phyloP scores from a whole-genome alignment of 2,797 vertebrate species.

The Argyrosomus regius region DNA sequence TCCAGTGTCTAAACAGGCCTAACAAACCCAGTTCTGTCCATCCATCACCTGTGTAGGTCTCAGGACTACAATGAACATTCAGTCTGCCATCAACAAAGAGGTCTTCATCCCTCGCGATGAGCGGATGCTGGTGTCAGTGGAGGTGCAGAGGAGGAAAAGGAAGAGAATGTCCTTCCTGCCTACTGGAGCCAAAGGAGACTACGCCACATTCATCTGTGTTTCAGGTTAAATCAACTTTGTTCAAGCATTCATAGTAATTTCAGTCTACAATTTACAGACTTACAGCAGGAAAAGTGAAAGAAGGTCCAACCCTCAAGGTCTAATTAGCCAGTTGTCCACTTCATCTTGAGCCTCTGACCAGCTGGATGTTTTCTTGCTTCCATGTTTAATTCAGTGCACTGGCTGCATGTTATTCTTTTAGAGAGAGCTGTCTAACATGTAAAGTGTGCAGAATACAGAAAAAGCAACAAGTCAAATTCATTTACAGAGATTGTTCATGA shows the following conservation, averaged over 20 bases:
- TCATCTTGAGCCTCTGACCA: neutral
- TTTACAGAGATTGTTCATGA: no score
- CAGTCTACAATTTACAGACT: neutral
- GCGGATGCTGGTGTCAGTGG: constrained; percentile 92
- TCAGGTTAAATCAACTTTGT: constrained; percentile 86
- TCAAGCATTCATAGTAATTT: neutral
- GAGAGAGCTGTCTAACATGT: no score
- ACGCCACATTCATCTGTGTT: constrained; percentile 93
- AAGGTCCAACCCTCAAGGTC: neutral
- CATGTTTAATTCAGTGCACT: no score
- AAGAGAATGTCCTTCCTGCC: constrained; percentile 93
- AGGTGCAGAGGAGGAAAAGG: constrained; percentile 92
- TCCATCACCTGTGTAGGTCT: constrained; percentile 46
- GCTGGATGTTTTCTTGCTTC: no score
- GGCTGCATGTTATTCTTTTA: no score
- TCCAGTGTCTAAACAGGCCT: neutral
- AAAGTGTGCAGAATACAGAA: no score
- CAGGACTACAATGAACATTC: constrained; percentile 88
- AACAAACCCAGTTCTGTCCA: constrained; percentile 7
- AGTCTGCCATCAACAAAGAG: constrained; percentile 93
- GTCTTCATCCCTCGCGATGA: constrained; percentile 93
- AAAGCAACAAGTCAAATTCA: no score
- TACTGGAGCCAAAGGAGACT: constrained; percentile 89
- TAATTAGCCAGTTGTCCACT: neutral
- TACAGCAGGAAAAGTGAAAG: neutral